These are phyloP conservation scores for Embidobia sp. DNA, from an alignment of 2,888 invertebrate species.

Conservation along the genomic window DNA sequence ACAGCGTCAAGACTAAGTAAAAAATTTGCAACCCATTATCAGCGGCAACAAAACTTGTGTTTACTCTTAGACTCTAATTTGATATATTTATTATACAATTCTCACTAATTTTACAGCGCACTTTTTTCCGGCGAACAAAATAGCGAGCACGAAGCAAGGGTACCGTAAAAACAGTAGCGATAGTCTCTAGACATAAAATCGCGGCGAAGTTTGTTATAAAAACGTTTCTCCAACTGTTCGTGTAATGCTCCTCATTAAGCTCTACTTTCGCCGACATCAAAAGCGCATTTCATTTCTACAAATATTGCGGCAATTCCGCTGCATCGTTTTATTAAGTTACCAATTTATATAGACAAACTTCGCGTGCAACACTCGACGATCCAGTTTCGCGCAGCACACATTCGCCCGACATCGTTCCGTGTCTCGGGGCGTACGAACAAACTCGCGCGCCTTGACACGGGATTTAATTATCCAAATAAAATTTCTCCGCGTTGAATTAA, in stretches of 20 bases:
- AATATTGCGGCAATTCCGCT: conserved; percentile 45
- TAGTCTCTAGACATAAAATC: not conserved
- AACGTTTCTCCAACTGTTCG: conserved; percentile 28
- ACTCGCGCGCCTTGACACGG: conserved; percentile 31
- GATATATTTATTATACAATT: no score
- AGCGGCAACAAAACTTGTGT: no score
- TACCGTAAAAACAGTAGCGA: conserved; percentile 5
- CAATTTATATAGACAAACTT: conserved; percentile 44
- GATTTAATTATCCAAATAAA: conserved; percentile 38
- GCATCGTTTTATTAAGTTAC: conserved; percentile 49
- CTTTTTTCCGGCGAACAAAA: no score
- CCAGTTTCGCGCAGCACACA: conserved; percentile 13
- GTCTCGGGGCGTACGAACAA: conserved; percentile 2
- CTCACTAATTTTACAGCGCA: no score
- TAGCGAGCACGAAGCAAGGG: no score
- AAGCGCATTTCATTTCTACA: conserved; percentile 37
- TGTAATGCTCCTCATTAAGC: conserved; percentile 32
- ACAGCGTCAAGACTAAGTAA: no score
- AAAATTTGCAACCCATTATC: no score
- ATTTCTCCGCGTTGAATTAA: conserved; percentile 25
- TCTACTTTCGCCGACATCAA: conserved; percentile 30
- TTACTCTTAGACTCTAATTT: no score
- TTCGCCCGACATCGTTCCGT: conserved; percentile 3
- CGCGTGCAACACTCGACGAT: conserved; percentile 10
- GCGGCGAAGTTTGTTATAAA: no score